Evolutionary conservation across 2,888 invertebrate genomes (phyloP).

Genomic region (Drosophila multiciliata): DNA sequence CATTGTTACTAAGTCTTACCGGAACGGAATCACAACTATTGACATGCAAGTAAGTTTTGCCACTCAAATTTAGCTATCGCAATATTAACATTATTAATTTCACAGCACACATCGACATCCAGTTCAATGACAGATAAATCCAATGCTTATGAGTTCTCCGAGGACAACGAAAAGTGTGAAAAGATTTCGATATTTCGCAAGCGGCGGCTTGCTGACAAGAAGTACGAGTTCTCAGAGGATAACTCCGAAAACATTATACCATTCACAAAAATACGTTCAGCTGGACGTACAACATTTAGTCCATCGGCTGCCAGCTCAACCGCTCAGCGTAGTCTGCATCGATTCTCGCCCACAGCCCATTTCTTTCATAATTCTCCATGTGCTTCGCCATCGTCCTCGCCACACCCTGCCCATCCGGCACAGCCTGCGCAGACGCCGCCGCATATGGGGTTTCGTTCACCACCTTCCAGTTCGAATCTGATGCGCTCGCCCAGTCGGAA

Average conservation of each 20-base stretch:
- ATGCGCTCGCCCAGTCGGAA: conserved; percentile 83
- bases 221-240: conserved; percentile 95
- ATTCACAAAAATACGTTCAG: conserved; percentile 83
- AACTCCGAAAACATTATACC: conserved; percentile 88
- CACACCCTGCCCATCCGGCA: conserved; percentile 77
- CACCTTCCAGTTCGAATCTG: conserved; percentile 72
- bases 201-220: conserved; percentile 94
- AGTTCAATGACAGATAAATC: conserved; percentile 87
- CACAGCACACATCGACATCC: conserved; percentile 65
- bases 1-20: conserved; percentile 84
- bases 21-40: conserved; percentile 83
- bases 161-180: conserved; percentile 93
- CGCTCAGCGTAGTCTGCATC: conserved; percentile 66
- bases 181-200: conserved; percentile 94
- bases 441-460: conserved; percentile 82
- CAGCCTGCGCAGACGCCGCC: conserved; percentile 66
- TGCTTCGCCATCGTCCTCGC: conserved; percentile 85
- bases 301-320: conserved; percentile 49
- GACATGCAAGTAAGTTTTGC: conserved; percentile 73
- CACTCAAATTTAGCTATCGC: not conserved
- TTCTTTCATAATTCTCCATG: conserved; percentile 85
- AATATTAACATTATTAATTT: not conserved
- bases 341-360: conserved; percentile 70
- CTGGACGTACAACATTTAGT: conserved; percentile 60
- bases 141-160: conserved; percentile 92